Evolutionary conservation across 2,888 invertebrate species (phyloP), one percentile per base, ranked within the genome.

Genomic region (Tenthredo amoena): DNA sequence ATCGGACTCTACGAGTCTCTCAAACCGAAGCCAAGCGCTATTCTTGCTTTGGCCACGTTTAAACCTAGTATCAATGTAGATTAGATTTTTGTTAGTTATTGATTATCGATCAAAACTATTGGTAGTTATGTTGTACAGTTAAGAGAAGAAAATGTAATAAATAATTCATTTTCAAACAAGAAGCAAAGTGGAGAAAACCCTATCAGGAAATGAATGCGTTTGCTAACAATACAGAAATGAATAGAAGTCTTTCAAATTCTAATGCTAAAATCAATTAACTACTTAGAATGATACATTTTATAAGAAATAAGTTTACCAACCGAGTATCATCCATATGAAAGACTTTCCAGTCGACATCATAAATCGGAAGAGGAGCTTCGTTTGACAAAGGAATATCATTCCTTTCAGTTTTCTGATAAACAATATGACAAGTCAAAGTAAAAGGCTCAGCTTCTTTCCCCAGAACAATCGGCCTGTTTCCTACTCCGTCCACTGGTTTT

Each of bases 401-500:
- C 21, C 87, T 87, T 26, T 88, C 87, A 34, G 88, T 85, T 81
- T 87, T 87, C 26, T 88, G 87, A 87, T 88, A 81, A 68, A 88
- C 87, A 3, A 89, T 87, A n/a, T 87, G 88, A 65, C 91, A 91
- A 40, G 91, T 91, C 87, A 91, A 88, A 84, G 90, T 91, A n/a
- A 91, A 85, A n/a, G 89, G 89, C 82, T 91, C 90, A 84, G 90
- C 90, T 72, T 88, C 89, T 87, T 87, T 89, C 84, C 88, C 87
- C 4, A 89, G 85, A 72, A 91, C 86, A 82, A 90, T 77, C 26
- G 87, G 87, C 84, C 87, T 89, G 62, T 86, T 87, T 12, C 86
- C 88, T 1, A 87, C 87, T 43, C 86, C 87, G 7, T 77, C 86
- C 55, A 85, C 85, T 21, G 88, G 87, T 84, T 87, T 88, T 9